Evolutionary conservation across 2,888 invertebrate species (phyloP), one percentile per base, ranked within the genome.

Genomic region (Drosophila robusta): DNA sequence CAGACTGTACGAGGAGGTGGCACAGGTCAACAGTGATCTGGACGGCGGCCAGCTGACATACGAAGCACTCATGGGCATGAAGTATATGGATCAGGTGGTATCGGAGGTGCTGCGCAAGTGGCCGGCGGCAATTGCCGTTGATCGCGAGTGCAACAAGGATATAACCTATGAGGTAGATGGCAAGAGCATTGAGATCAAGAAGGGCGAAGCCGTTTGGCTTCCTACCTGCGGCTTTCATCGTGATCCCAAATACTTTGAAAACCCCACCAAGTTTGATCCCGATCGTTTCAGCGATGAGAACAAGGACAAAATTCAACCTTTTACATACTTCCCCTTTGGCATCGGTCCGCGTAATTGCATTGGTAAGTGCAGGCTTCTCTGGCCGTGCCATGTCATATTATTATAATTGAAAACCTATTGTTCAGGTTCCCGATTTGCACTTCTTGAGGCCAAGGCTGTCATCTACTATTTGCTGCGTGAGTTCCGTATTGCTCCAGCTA

Each of bases 261-360:
- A 94, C 12, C 95, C 95, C 0, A 75, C 90, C 0, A 93, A 93
- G 79, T 95, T 95, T 54, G 93, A 94, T 81, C 95, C 95, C 7
- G 93, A 94, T 70, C 89, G 94, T 16, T 95, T 95, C 74, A 94
- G 92, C 2, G 93, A 94, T 0, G 93, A 94, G 70, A 94, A 94
- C 79, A 94, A 93, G 71, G 89, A 91, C 0, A 92, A 92, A n/a
- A 93, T 93, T 14, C 78, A 91, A 12, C 92, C 93, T 0, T 93
- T 92, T 44, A 89, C 93, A 0, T 94, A 93, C 67, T 74, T 93
- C 75, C 94, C 94, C 0, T 95, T 94, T 56, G 95, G 94, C 1
- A 38, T 92, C 0, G 95, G 95, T 3, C 95, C 94, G 1, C 93
- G 95, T 60, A 94, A 93, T 81, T 95, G 95, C 75, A 94, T 95